Percentiles rank a stretch among this genome's conserved stretches.
These are phyloP conservation scores for Chouioia cunea DNA, from an alignment of 2,888 invertebrate genomes.

Conservation along the genomic window DNA sequence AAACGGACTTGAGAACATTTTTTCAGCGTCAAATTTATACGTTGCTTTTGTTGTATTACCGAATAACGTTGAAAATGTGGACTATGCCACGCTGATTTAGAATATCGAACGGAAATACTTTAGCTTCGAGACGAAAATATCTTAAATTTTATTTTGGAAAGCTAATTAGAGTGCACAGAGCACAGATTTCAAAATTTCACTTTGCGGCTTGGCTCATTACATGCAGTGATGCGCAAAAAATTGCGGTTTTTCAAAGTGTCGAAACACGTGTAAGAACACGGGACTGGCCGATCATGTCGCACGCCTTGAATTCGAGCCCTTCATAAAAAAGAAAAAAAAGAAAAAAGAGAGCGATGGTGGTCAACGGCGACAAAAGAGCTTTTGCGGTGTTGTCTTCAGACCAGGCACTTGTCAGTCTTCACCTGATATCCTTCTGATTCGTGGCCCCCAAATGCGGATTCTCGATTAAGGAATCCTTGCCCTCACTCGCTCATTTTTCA, in stretches of 20 bases:
- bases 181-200: conserved; percentile 22
- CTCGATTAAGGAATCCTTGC: conserved; percentile 14
- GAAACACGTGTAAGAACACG: conserved; percentile 34
- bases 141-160: background rate
- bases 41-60: no score
- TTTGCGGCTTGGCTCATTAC: conserved; percentile 44
- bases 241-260: conserved; percentile 41
- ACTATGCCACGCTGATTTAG: no score
- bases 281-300: background rate
- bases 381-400: conserved; percentile 46
- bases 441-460: conserved; percentile 3
- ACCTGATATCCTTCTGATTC: conserved; percentile 33
- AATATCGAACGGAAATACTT: no score
- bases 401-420: conserved; percentile 51
- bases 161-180: conserved; percentile 9
- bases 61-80: no score
- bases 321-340: no score
- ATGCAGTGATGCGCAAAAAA: conserved; percentile 36
- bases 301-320: background rate
- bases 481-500: background rate
- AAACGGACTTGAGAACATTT: no score
- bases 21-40: no score
- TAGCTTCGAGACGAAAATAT: no score
- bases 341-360: background rate
- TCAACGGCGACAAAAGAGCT: conserved; percentile 42